Evolutionary conservation across 2,888 invertebrate genomes (phyloP), one percentile per base, ranked within the genome.

Genomic region (Myopa tessellatipennis): DNA sequence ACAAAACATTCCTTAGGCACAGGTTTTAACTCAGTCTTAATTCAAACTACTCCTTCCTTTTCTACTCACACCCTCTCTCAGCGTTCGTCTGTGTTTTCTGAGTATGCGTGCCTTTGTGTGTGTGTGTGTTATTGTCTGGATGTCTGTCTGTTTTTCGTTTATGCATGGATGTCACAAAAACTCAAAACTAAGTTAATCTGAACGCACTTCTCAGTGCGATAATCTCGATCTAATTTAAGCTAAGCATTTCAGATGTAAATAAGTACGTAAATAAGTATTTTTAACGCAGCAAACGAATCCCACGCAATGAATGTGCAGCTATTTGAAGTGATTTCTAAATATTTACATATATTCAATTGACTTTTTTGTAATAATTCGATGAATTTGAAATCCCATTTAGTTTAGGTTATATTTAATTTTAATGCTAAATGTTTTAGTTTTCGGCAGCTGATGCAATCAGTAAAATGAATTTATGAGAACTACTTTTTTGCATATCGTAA

Each of bases 401-500:
- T 71, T 12, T 52, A 16, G 50, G 14, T 55, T 16, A 55, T n/a
- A 55, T 4, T 55, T 55, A 45, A 1, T 45, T 6, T 10, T 18
- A 45, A 26, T 38, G 38, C 8, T 67, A 67, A 34, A 38, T 67
- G 38, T 36, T 40, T 8, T 69, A 69, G 34, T 69, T 45, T 69
- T 69, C 12, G 34, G 40, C 26, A 34, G 36, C 74, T 74, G 74
- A 65, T 74, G 14, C 16, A 67, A 75, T 58, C 75, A 69, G 68
- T 60, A 65, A 16, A 60, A 40, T 60, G 58, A 50, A 63, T 65
- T 38, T 55, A 40, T 45, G 38, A 18, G 34, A 6, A 63, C 65
- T 65, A 74, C 65, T 18, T 60, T 45, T 61, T 75, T 50, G 45
- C 69, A 68, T 69, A 75, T 75, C 69, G 12, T 68, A 36, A 55